A percentile compares a stretch with the other conserved stretches of the same genome.
Evolutionary conservation across 2,797 vertebrate genomes (phyloP).

Genomic region (Lepus townsendii): DNA sequence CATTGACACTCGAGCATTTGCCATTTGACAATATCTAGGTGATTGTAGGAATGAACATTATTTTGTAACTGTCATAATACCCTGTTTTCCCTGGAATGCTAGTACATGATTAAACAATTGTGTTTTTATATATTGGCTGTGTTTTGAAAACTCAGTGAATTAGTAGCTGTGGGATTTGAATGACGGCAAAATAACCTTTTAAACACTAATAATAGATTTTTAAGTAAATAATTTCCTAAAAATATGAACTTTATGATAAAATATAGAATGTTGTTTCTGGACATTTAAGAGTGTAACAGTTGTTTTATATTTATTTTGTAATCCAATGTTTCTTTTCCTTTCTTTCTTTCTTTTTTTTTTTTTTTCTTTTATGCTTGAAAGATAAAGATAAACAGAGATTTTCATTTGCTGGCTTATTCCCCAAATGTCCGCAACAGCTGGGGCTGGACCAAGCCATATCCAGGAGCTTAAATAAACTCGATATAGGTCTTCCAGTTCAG

Average conservation of each 20-base stretch:
- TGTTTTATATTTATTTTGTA: too few species aligned
- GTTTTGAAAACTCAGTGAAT: conserved; percentile 76
- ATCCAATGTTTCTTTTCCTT: too few species aligned
- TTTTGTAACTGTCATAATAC: background rate
- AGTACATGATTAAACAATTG: conserved; percentile 60
- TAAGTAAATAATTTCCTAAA: conserved; percentile 48
- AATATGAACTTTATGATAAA: background rate
- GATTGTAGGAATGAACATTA: conserved; percentile 45
- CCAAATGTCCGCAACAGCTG: too few species aligned
- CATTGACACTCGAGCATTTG: conserved; percentile 9
- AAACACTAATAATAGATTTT: conserved; percentile 36
- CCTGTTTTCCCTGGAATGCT: conserved; percentile 49
- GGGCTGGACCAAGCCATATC: too few species aligned
- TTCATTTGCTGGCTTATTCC: too few species aligned
- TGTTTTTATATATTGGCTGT: conserved; percentile 14
- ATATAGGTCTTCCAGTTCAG: too few species aligned
- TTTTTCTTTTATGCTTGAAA: too few species aligned
- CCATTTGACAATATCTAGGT: conserved; percentile 11
- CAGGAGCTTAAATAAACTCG: too few species aligned
- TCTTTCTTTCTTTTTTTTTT: too few species aligned
- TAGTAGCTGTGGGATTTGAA: conserved; percentile 70
- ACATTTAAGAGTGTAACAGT: background rate
- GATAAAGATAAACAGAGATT: too few species aligned
- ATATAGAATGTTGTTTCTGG: background rate
- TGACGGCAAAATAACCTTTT: conserved; percentile 1